Base-by-base conservation (phyloP, 1,140 invertebrate genomes). In the Arctopsyche grandis region DNA sequence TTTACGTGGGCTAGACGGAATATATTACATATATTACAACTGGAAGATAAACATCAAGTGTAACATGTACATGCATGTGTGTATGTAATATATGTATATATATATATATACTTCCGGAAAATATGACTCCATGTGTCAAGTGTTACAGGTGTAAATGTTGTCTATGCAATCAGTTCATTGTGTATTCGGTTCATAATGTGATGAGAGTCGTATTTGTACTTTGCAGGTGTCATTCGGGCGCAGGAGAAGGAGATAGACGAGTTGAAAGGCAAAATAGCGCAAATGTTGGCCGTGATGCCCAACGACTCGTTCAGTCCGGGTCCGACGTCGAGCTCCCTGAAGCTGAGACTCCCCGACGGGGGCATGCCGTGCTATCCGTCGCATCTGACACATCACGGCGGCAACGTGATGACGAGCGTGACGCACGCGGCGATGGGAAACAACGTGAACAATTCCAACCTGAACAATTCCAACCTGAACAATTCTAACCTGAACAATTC, bases 201-300 rank as follows among this genome's bases (percentile, higher is more conserved):
- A 75, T 38, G 48, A 7, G 38, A n/a, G 12, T 60, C 26, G 29
- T 77, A 9, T 66, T 63, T 38, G 5, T 43, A 14, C 73, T 77
- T 87, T 89, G 19, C 85, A 97, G 96, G 87, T 88, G 84, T 93
- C 83, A 92, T 96, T 84, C 90, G 92, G 81, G 89, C 91, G 81
- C 95, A 96, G 88, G 96, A 98, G 81, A 95, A 95, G 86, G 96
- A 98, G 88, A 94, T 98, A 81, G 93, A 94, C 83, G 94, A 97
- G 84, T 90, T 98, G 83, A 98, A 98, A 87, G 91, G 92, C 74
- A 96, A 96, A 88, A 94, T 96, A 83, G 95, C 96, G 69, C 96
- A 98, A 88, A 93, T 97, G 83, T 89, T 98, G 86, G 96, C 96
- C 46, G 94, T 98, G 79, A 96, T 97, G 94, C 96, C 96, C 29